These are phyloP conservation scores for Potorous gilbertii DNA, from an alignment of 2,797 vertebrate species.

Conservation along the genomic window DNA sequence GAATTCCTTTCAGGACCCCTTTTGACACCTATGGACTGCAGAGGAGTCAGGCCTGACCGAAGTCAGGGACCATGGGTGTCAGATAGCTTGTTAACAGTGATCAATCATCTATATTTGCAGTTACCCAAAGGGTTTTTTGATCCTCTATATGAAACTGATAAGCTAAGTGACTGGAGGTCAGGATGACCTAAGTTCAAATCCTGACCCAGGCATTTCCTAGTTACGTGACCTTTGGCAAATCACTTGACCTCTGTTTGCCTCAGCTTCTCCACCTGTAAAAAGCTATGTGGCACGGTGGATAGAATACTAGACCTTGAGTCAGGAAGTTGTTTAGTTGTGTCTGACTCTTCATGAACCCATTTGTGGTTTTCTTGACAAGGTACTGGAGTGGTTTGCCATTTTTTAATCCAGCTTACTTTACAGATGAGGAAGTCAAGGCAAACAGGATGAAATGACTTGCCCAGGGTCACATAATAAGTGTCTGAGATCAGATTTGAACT, in stretches of 20 bases:
- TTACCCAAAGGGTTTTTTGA: background rate
- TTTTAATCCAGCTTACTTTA: background rate
- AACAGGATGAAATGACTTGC: background rate
- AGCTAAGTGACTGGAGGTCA: background rate
- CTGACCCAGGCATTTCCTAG: background rate
- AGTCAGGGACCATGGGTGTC: background rate
- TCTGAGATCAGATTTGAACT: background rate
- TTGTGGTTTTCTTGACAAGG: background rate
- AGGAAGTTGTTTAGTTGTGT: background rate
- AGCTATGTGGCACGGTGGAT: background rate
- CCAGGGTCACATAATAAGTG: background rate
- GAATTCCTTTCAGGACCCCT: background rate
- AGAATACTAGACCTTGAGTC: background rate
- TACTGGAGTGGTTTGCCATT: background rate
- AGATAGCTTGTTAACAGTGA: background rate
- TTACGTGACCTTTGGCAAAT: constrained; percentile 19
- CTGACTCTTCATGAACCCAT: background rate
- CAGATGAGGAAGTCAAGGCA: background rate
- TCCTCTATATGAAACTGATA: background rate
- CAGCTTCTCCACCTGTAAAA: constrained; percentile 35
- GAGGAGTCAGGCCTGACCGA: background rate
- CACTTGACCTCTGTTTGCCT: background rate
- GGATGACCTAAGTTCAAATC: background rate
- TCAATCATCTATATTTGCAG: background rate
- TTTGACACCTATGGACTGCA: constrained; percentile 4